Evolutionary conservation across 2,113 vertebrate species (phyloP).

Genomic region (Lophotis ruficrista): DNA sequence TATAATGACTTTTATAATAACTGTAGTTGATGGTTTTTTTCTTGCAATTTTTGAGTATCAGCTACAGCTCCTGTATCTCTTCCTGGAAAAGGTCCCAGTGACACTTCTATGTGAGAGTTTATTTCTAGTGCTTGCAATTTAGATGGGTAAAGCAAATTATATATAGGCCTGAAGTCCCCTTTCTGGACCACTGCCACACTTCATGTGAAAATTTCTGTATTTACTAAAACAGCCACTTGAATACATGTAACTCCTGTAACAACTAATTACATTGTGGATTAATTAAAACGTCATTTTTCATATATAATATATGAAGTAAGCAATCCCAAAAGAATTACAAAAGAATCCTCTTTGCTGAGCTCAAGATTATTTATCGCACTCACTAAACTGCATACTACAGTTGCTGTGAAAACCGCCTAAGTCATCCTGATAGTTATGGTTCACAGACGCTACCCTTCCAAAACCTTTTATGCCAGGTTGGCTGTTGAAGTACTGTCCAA

Average conservation of each 20-base stretch:
- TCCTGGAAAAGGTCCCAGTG: not conserved
- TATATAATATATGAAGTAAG: fast-evolving
- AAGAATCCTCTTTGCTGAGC: not conserved
- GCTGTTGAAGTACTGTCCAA: not conserved
- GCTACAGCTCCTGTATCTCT: not conserved
- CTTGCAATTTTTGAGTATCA: not conserved
- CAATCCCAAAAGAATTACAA: not conserved
- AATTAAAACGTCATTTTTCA: not conserved
- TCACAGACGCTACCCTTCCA: not conserved
- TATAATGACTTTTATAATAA: constrained; percentile 7
- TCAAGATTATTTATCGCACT: not conserved
- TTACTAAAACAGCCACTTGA: not conserved
- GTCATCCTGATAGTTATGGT: not conserved
- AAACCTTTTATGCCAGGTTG: not conserved
- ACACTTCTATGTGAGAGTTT: not conserved
- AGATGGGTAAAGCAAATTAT: not conserved
- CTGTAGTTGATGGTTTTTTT: not conserved
- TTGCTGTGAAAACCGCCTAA: not conserved
- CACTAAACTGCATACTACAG: not conserved
- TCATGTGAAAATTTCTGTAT: not conserved
- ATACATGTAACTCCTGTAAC: not conserved
- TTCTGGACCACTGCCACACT: not conserved
- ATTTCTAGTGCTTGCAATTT: not conserved
- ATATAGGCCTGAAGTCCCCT: not conserved
- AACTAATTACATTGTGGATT: not conserved